Base-by-base conservation (phyloP, 2,113 vertebrate genomes). In the Physeter macrocephalus region DNA sequence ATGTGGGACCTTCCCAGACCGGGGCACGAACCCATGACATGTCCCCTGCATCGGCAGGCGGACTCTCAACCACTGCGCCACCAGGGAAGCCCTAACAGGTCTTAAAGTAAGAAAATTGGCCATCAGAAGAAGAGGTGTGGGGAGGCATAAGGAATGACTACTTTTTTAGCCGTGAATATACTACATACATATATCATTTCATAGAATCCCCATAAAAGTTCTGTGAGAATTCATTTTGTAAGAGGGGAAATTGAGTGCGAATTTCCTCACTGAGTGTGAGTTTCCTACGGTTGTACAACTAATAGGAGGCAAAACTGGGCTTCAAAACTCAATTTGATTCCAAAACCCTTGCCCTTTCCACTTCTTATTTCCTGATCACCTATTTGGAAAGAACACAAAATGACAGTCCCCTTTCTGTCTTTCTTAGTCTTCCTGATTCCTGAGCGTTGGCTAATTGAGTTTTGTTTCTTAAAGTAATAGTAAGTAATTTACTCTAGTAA, bases 201-300 rank as follows among this genome's bases (percentile, higher is more conserved):
- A 69, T 59, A 88, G 87, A 92, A 57, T 80, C 25, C 52, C 74
- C 62, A 20, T 94, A 78, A 95, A 96, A 93, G 52, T 52, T 94
- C 67, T 90, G 20, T 34, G 83, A 81, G 39, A n/a, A 85, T 64
- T 94, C 15, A 78, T 96, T 93, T 95, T 88, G 8, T 46, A 84
- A 88, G 75, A 67, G 85, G 61, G 34, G 59, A 85, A 94, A 81
- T 29, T 88, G 75, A 88, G 83, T 75, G 34, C 77, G 84, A 75
- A 57, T 83, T 93, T 82, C 17, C 69, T 78, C 59, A 25, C 6
- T 17, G 14, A 12, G 13, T 74, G 29, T 80, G 27, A 87, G 52
- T 97, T 92, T 95, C 67, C 59, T 85, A 1, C 34, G 39, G 31
- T 41, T 25, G 25, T 64, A n/a, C 6, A 82, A 43, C 29, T 57